A percentile compares a stretch with the other conserved stretches of the same genome.
These are phyloP conservation scores for Mormyrops boulengeri DNA, from an alignment of 2,797 vertebrate genomes.

Conservation along the genomic window DNA sequence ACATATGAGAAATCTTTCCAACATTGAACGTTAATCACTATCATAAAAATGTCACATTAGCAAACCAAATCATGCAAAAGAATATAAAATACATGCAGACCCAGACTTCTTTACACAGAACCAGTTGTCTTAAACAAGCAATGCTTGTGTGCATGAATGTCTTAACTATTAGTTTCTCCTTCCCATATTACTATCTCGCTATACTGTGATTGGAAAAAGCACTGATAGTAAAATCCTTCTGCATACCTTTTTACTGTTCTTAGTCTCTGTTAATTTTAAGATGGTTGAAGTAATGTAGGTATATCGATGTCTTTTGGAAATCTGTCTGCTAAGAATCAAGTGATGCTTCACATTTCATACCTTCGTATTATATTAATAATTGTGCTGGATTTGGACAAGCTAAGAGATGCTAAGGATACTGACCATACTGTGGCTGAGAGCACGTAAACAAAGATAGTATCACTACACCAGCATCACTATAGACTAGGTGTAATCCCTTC, in stretches of 20 bases:
- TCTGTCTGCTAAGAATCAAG: background rate
- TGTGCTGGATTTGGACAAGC: background rate
- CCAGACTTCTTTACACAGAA: background rate
- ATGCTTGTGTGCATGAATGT: background rate
- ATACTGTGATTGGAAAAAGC: slow-evolving; percentile 14
- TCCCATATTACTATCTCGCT: background rate
- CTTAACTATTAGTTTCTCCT: background rate
- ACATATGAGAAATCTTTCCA: background rate
- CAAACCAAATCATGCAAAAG: background rate
- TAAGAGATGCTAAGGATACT: background rate
- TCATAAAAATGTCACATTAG: background rate
- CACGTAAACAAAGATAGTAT: background rate
- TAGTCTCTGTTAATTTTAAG: background rate
- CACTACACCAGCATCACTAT: background rate
- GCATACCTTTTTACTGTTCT: background rate
- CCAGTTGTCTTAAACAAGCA: background rate
- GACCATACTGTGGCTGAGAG: slow-evolving; percentile 9
- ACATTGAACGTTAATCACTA: background rate
- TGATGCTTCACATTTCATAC: background rate
- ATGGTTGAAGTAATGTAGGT: background rate
- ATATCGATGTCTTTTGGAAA: background rate
- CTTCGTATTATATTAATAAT: background rate
- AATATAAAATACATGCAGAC: background rate
- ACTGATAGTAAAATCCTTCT: background rate
- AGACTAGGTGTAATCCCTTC: background rate